These are phyloP conservation scores for Drosophila ironensis DNA, from an alignment of 1,140 invertebrate species.

Conservation along the genomic window DNA sequence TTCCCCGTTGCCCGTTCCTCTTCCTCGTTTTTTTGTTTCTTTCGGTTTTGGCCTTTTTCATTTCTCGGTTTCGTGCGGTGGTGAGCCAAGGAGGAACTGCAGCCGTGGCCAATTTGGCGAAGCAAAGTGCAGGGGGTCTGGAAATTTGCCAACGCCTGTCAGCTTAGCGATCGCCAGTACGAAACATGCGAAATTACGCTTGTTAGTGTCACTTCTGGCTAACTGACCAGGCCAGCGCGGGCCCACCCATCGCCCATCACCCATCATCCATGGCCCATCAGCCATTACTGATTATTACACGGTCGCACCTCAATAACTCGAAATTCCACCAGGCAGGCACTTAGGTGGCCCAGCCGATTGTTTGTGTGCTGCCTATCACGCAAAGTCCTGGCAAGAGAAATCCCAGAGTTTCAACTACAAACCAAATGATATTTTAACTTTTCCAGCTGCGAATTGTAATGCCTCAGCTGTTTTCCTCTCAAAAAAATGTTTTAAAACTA, in stretches of 20 bases:
- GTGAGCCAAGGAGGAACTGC: slow-evolving; percentile 31
- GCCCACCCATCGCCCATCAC: slow-evolving; percentile 22
- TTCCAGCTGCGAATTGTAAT: too few relatives aligned
- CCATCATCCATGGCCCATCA: slow-evolving; percentile 1
- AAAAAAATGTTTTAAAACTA: too few relatives aligned
- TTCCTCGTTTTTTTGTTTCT: neutral
- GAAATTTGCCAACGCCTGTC: slow-evolving; percentile 81
- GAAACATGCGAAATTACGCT: slow-evolving; percentile 80
- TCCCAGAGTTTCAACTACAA: too few relatives aligned
- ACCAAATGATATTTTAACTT: too few relatives aligned
- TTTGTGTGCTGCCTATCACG: too few relatives aligned
- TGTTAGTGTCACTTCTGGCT: slow-evolving; percentile 80
- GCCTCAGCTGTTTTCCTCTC: too few relatives aligned
- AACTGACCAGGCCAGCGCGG: slow-evolving; percentile 50
- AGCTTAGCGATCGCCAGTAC: slow-evolving; percentile 66
- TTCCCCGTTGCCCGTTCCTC: too few relatives aligned
- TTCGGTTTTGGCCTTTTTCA: neutral
- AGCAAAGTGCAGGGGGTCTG: slow-evolving; percentile 33
- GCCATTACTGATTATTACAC: neutral
- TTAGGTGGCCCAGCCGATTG: too few relatives aligned
- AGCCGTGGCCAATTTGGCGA: slow-evolving; percentile 68
- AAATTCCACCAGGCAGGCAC: neutral
- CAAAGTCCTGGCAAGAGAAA: too few relatives aligned
- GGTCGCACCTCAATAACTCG: neutral
- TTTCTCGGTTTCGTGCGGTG: too few relatives aligned